phyloP scores from a whole-genome alignment of 2,797 vertebrate genomes.

The Chelidonichthys spinosus region DNA sequence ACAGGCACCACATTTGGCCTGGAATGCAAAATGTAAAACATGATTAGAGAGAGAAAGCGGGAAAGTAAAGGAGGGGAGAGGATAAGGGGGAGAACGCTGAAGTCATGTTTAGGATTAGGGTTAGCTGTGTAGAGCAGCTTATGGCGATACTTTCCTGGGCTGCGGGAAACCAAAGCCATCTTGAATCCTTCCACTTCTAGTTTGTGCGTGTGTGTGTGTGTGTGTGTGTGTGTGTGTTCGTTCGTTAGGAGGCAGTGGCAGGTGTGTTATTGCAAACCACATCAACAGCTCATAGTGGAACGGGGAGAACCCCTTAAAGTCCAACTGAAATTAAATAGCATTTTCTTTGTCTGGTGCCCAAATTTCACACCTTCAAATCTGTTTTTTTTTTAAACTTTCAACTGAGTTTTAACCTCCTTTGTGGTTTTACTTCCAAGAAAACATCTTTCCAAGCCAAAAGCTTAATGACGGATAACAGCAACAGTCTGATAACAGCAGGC shows the following conservation, averaged over 20 bases:
- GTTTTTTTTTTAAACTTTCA: slow-evolving; percentile 13
- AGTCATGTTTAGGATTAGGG: slow-evolving; percentile 75
- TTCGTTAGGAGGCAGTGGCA: background rate
- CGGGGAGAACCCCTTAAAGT: slow-evolving; percentile 1
- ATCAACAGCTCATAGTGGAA: slow-evolving; percentile 19
- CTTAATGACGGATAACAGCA: background rate
- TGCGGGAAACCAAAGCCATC: slow-evolving; percentile 58
- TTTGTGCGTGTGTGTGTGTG: slow-evolving; percentile 9
- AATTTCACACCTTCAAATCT: slow-evolving; percentile 1
- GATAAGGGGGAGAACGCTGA: slow-evolving; percentile 47
- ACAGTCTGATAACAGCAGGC: background rate
- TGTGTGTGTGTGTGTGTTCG: slow-evolving; percentile 12
- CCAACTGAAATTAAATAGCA: background rate
- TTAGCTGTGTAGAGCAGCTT: slow-evolving; percentile 60
- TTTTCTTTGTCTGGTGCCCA: background rate
- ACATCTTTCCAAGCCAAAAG: slow-evolving; percentile 5
- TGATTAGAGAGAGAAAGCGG: slow-evolving; percentile 60
- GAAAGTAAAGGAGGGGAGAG: slow-evolving; percentile 24
- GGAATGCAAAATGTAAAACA: slow-evolving; percentile 76
- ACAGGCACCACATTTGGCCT: slow-evolving; percentile 67
- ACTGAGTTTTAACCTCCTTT: slow-evolving; percentile 17
- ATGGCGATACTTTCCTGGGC: slow-evolving; percentile 50
- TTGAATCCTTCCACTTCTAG: slow-evolving; percentile 26
- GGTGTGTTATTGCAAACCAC: slow-evolving; percentile 23
- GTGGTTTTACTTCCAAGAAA: slow-evolving; percentile 16